These are phyloP conservation scores for Brachyhypopomus gauderio DNA, from an alignment of 2,113 vertebrate genomes.

Conservation along the genomic window DNA sequence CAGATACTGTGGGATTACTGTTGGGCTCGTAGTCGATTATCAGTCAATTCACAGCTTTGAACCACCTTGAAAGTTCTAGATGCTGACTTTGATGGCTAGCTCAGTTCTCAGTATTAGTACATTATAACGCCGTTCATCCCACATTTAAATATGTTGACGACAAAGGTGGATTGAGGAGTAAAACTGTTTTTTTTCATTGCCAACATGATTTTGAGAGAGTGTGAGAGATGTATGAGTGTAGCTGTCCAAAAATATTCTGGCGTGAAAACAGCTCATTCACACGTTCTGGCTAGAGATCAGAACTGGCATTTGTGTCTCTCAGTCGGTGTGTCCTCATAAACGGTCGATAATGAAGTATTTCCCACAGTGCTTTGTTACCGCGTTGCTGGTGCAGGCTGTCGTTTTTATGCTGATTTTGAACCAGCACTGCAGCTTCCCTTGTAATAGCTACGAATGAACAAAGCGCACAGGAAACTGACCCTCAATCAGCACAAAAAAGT, in stretches of 20 bases:
- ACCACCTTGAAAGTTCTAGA: slow-evolving; percentile 11
- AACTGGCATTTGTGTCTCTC: slow-evolving; percentile 15
- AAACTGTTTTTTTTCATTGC: not conserved
- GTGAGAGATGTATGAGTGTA: not conserved
- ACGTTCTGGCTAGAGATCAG: slow-evolving; percentile 19
- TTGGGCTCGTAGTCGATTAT: not conserved
- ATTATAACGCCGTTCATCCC: not conserved
- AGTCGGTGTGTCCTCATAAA: slow-evolving; percentile 21
- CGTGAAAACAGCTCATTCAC: slow-evolving; percentile 41
- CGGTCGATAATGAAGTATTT: slow-evolving; percentile 46
- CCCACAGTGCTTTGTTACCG: slow-evolving; percentile 27
- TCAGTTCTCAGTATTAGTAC: not conserved
- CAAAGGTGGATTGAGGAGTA: not conserved
- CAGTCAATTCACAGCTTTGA: not conserved
- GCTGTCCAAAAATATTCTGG: not conserved
- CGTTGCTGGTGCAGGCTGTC: not conserved
- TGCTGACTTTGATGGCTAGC: not conserved
- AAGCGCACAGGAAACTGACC: not conserved
- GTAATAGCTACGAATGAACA: too few species aligned
- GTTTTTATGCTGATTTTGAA: slow-evolving; percentile 5
- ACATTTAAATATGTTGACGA: not conserved
- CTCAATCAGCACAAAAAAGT: not conserved
- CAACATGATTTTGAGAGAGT: too few species aligned
- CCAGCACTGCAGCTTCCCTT: not conserved
- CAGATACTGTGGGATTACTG: not conserved